Evolutionary conservation across 2,113 vertebrate species (phyloP).

Genomic region (Malurus elegans): DNA sequence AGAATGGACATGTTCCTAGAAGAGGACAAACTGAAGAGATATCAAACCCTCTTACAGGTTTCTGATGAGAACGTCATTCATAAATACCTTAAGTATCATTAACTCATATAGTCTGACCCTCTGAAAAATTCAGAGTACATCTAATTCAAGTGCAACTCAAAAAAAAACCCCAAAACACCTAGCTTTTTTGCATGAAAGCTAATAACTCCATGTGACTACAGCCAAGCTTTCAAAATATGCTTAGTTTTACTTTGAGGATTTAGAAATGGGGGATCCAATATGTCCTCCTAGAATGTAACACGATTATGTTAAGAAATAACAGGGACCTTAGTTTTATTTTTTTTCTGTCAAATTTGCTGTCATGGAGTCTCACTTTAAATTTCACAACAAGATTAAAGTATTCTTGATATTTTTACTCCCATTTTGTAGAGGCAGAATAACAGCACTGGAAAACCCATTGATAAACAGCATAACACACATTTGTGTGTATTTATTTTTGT

Average conservation of each 20-base stretch:
- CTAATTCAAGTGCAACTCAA: background rate
- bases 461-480: background rate
- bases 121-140: background rate
- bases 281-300: background rate
- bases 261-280: background rate
- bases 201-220: background rate
- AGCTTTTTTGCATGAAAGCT: fast-evolving
- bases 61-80: background rate
- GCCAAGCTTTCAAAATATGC: background rate
- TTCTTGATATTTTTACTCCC: background rate
- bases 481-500: background rate
- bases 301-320: background rate
- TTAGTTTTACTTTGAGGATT: background rate
- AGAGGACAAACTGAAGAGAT: background rate
- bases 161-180: background rate
- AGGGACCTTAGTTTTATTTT: background rate
- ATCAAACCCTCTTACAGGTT: background rate
- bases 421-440: background rate
- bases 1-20: background rate
- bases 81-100: background rate
- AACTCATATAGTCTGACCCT: background rate
- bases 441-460: background rate
- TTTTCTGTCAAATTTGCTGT: background rate
- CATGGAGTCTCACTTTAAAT: background rate
- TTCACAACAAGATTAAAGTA: background rate